A percentile compares a stretch with the other conserved stretches of the same genome.
phyloP scores from a whole-genome alignment of 2,888 invertebrate genomes.

The Cephalotes varians region DNA sequence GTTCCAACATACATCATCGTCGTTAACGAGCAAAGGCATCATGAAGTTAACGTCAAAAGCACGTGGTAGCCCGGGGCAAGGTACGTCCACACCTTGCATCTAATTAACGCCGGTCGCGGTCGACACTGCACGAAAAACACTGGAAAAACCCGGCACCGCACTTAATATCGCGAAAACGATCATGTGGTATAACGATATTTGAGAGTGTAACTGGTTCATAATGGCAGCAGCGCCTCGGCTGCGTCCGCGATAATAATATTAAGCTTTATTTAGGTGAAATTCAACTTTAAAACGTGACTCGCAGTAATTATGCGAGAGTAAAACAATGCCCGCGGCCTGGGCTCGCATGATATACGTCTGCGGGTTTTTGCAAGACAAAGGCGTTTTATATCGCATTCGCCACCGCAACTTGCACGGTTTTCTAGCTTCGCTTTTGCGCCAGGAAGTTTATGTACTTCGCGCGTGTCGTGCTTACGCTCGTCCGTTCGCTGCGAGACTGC shows the following conservation, averaged over 20 bases:
- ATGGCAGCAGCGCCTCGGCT: conserved; percentile 69
- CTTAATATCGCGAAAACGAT: conserved; percentile 74
- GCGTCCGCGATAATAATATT: conserved; percentile 81
- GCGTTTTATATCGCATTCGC: conserved; percentile 77
- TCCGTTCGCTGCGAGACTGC: conserved; percentile 29
- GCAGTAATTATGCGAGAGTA: conserved; percentile 84
- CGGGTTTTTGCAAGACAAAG: conserved; percentile 83
- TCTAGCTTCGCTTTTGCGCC: conserved; percentile 68
- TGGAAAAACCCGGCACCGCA: conserved; percentile 69
- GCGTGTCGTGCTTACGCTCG: conserved; percentile 52
- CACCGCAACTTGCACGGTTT: conserved; percentile 70
- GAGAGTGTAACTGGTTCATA: conserved; percentile 75
- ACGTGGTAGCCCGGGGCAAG: conserved; percentile 46
- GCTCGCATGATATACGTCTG: conserved; percentile 80
- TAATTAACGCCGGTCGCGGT: conserved; percentile 67
- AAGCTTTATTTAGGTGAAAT: conserved; percentile 85
- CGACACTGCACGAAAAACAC: conserved; percentile 60
- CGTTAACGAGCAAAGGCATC: conserved; percentile 56
- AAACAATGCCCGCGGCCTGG: conserved; percentile 82
- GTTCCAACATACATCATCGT: conserved; percentile 55
- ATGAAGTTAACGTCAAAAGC: conserved; percentile 59
- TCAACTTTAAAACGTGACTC: conserved; percentile 84
- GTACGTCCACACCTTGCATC: conserved; percentile 63
- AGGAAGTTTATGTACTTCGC: conserved; percentile 74
- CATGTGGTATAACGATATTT: conserved; percentile 73